These are phyloP conservation scores for Acronicta psi DNA, from an alignment of 2,888 invertebrate genomes.

Conservation along the genomic window DNA sequence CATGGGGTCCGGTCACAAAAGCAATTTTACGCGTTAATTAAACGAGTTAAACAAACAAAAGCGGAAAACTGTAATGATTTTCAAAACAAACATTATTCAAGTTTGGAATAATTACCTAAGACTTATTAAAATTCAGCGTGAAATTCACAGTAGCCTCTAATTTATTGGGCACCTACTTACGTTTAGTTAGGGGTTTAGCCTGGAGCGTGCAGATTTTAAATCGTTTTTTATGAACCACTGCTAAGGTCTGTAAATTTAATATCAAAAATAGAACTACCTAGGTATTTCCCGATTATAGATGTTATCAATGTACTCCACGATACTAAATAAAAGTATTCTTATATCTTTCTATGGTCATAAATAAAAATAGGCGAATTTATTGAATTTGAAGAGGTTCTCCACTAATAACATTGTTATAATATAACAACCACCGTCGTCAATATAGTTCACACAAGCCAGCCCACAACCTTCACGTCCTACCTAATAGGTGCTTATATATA, in stretches of 20 bases:
- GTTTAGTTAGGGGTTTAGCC: slow-evolving; percentile 6
- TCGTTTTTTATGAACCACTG: not conserved
- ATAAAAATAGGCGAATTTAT: too few relatives aligned
- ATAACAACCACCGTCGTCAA: not conserved
- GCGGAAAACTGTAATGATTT: slow-evolving; percentile 74
- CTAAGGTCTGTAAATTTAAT: too few relatives aligned
- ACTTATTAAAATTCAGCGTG: slow-evolving; percentile 45
- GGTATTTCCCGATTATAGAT: too few relatives aligned
- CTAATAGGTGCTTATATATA: slow-evolving; percentile 56
- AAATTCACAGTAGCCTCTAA: slow-evolving; percentile 28
- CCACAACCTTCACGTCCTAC: slow-evolving; percentile 40
- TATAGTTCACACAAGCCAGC: slow-evolving; percentile 15
- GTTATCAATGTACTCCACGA: too few relatives aligned
- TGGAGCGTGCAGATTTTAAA: slow-evolving; percentile 3
- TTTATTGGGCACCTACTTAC: slow-evolving; percentile 14
- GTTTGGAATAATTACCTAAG: slow-evolving; percentile 57
- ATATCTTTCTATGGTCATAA: too few relatives aligned
- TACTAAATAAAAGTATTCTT: too few relatives aligned
- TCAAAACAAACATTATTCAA: slow-evolving; percentile 69
- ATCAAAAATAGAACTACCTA: too few relatives aligned
- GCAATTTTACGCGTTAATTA: slow-evolving; percentile 77
- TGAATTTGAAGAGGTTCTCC: too few relatives aligned
- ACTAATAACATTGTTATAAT: not conserved
- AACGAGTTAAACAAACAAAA: slow-evolving; percentile 80
- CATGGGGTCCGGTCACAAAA: slow-evolving; percentile 67